Base-by-base conservation (phyloP, 2,888 invertebrate species). In the Rhogogaster chlorosoma region DNA sequence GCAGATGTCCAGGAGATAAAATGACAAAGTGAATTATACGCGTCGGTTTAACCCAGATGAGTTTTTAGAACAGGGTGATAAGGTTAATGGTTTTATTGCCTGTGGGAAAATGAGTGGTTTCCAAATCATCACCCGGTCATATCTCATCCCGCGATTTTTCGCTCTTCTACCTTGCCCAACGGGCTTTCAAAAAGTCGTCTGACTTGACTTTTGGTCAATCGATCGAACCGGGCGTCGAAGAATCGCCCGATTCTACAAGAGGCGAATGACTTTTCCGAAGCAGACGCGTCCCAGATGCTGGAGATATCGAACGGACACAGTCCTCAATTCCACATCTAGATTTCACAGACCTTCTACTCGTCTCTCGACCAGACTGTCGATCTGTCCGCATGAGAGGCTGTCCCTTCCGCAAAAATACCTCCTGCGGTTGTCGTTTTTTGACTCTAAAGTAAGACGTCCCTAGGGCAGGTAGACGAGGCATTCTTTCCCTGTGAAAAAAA, bases 71-170 rank as follows among this genome's bases (percentile, higher is more conserved):
- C 85, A 85, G 32, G n/a, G 32, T 91, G 91, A 93, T 92, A 91
- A 92, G 91, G 90, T 92, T 92, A 92, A 92, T 92, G 91, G 92
- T 91, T 93, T 92, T 92, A 93, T 93, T 92, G 89, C 91, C 90
- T 92, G 93, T 92, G 92, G 92, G 92, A 93, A 92, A 89, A 86
- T 84, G 83, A 22, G 2, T 1, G 26, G 61, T 26, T 61, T 57
- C 22, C n/a, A 61, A 61, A 61, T 61, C 26, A 10, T 26, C 38
- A 9, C 12, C 18, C 45, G 75, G 49, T 53, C 7, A n/a, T n/a
- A 53, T n/a, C n/a, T n/a, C 6, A 6, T 1, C 7, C 7, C 6
- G 0, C n/a, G 6, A 7, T 53, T n/a, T n/a, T 53, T 53, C 53
- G 12, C 2, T 15, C 45, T 12, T 4, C n/a, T n/a, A n/a, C 1